Conservation (phyloP, 2,797 vertebrate species). For the Pelochelys cantorii region DNA sequence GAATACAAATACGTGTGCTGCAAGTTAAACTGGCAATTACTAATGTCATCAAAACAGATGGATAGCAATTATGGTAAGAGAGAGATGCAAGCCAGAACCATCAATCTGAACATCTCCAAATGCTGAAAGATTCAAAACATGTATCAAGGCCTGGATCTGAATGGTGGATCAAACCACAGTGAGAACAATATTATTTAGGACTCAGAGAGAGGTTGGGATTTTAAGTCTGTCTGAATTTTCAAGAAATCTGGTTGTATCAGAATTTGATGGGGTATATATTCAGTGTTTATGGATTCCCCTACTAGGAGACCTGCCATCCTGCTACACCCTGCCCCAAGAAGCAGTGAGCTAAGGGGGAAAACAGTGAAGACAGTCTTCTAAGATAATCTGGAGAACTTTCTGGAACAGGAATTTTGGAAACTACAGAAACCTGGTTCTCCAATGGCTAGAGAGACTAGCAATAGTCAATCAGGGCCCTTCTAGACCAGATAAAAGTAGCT, state of each 20-base stretch:
- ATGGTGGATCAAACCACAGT: accelerated
- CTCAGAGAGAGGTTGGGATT: neutral
- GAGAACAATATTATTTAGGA: neutral
- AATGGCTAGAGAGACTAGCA: no score
- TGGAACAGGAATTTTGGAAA: no score
- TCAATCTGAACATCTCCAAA: neutral
- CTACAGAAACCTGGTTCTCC: no score
- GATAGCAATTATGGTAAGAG: neutral
- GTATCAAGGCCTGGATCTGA: neutral
- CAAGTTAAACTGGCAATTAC: no score
- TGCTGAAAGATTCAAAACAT: slow-evolving; percentile 14
- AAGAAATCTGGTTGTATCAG: slow-evolving; percentile 52
- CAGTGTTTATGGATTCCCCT: neutral
- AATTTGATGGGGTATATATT: neutral
- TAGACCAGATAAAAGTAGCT: no score
- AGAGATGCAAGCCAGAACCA: neutral
- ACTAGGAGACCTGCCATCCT: neutral
- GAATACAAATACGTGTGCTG: neutral
- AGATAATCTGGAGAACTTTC: no score
- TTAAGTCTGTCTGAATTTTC: slow-evolving; percentile 19
- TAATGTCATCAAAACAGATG: neutral
- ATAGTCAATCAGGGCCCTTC: no score
- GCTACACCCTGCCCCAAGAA: no score
- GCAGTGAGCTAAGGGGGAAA: no score
- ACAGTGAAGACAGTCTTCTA: no score